phyloP scores from a whole-genome alignment of 2,888 invertebrate species.

The Limnephilus auricula region DNA sequence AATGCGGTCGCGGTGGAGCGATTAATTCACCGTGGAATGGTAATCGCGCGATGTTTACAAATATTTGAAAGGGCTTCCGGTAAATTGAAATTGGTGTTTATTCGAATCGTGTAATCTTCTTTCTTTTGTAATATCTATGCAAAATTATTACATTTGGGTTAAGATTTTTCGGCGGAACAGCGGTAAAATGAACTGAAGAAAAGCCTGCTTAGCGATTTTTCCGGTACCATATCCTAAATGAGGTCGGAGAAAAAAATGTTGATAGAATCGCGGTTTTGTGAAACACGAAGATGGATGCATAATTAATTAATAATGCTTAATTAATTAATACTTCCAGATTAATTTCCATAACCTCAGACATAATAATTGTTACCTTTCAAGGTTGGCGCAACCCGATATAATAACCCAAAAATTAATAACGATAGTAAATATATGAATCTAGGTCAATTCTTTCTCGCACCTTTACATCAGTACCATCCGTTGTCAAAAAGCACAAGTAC shows the following conservation, averaged over 20 bases:
- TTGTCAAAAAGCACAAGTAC: not conserved
- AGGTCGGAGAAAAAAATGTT: not conserved
- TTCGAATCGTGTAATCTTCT: slow-evolving; percentile 29
- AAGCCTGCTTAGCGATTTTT: not conserved
- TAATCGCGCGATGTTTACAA: slow-evolving; percentile 33
- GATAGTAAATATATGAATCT: too few relatives aligned
- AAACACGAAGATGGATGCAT: not conserved
- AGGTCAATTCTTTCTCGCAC: too few relatives aligned
- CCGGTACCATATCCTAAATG: not conserved
- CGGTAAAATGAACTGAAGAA: not conserved
- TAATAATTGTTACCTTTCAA: not conserved
- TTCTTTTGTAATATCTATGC: slow-evolving; percentile 45
- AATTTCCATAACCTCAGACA: too few relatives aligned
- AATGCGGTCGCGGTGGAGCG: not conserved
- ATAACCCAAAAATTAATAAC: too few relatives aligned
- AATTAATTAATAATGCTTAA: too few relatives aligned
- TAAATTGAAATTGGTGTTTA: slow-evolving; percentile 17
- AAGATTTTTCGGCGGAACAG: not conserved
- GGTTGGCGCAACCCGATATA: not conserved
- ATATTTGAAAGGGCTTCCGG: slow-evolving; percentile 55
- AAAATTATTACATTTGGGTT: not conserved
- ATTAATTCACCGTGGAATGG: slow-evolving; percentile 30
- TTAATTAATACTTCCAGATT: too few relatives aligned
- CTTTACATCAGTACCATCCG: too few relatives aligned
- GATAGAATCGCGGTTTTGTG: not conserved